Evolutionary conservation across 2,113 vertebrate genomes (phyloP), one percentile per base, ranked within the genome.

Genomic region (Upupa epops): DNA sequence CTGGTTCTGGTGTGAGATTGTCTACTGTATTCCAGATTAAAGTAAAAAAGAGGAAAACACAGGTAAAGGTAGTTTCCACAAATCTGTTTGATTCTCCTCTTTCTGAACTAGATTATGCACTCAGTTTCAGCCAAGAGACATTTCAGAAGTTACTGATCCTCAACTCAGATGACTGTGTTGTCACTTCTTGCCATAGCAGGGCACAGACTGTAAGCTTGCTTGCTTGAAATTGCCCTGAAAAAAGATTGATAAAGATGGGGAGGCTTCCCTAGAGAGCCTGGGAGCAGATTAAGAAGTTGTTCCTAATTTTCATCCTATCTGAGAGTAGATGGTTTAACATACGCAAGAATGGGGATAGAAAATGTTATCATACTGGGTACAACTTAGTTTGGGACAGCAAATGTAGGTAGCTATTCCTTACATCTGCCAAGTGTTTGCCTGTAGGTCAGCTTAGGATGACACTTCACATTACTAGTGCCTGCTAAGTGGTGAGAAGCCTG

Each of bases 311-410:
- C 66, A 86, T 92, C 55, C 63, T 74, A 92, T 25, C 25, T 84
- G 81, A 86, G 64, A 93, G 55, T 81, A 89, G 81, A 87, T 75
- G 5, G 21, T 84, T 87, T 93, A 92, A 86, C 49, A 61, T 68
- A 84, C 46, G 49, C 81, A 81, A 94, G 72, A 94, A 92, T 64
- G 56, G 76, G 60, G 64, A 68, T 71, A 68, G 83, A 86, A 93
- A 93, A 92, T 86, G 77, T 42, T 71, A n/a, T 45, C 42, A 21
- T 86, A 90, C 66, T 5, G 13, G 83, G 49, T 36, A 82, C 9
- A 13, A 58, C 40, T 87, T 84, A 89, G 69, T 91, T 65, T 85
- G 63, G 70, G 74, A 73, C 19, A 75, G 70, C 18, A 81, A 90
- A 8, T 22, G 24, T 25, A 72, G 21, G n/a, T 59, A 77, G 19